phyloP scores from a whole-genome alignment of 2,797 vertebrate species.

The Halcyon badia region DNA sequence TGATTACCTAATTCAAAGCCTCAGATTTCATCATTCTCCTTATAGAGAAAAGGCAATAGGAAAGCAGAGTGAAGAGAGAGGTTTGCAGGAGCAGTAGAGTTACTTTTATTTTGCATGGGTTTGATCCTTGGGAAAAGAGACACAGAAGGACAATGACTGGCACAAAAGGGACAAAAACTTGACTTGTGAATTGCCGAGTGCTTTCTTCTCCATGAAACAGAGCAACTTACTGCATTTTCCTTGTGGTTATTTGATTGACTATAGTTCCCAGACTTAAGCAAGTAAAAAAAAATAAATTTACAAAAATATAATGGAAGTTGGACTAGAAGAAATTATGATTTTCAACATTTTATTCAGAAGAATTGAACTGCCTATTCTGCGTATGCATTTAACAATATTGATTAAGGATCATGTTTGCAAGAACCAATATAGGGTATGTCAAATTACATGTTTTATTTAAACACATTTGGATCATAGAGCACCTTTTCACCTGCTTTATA shows the following conservation, averaged over 20 bases:
- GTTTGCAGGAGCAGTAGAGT: background rate
- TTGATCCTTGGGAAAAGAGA: background rate
- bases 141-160: background rate
- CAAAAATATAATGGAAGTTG: background rate
- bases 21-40: background rate
- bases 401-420: background rate
- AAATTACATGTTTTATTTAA: background rate
- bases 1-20: background rate
- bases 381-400: background rate
- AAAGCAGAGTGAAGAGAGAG: background rate
- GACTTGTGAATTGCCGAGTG: background rate
- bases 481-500: background rate
- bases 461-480: background rate
- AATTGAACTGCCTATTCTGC: background rate
- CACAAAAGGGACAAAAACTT: background rate
- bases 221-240: background rate
- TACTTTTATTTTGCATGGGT: background rate
- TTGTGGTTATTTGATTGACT: accelerated
- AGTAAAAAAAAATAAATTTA: background rate
- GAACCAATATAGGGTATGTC: background rate
- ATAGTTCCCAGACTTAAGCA: background rate
- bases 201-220: background rate
- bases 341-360: background rate
- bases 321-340: background rate
- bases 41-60: background rate